phyloP scores from a whole-genome alignment of 2,113 vertebrate genomes.

The Bos javanicus region DNA sequence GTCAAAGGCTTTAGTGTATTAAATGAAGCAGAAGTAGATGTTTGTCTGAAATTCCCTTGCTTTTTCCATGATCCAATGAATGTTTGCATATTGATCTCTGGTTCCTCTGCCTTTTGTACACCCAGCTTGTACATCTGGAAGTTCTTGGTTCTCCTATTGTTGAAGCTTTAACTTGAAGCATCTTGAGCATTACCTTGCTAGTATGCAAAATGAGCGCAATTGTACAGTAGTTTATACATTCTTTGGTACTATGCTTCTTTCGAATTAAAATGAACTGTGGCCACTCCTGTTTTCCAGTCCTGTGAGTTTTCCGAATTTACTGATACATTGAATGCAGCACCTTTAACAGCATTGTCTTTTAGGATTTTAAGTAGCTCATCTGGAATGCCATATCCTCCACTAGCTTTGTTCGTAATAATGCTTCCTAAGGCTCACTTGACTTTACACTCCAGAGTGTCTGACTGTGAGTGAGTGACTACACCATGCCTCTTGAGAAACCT shows the following conservation, averaged over 20 bases:
- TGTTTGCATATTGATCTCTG: neutral
- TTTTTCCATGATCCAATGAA: neutral
- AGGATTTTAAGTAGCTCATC: neutral
- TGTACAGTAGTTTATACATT: neutral
- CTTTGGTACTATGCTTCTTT: neutral
- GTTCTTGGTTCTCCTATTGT: neutral
- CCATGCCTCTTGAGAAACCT: too few species aligned
- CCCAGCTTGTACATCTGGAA: neutral
- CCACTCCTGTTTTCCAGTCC: neutral
- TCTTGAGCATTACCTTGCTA: neutral
- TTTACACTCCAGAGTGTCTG: neutral
- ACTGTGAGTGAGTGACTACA: neutral
- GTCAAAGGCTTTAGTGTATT: neutral
- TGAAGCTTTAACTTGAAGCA: neutral
- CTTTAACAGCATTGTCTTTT: neutral
- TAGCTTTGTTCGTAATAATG: neutral
- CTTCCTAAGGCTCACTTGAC: neutral
- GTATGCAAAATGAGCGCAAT: neutral
- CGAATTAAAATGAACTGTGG: neutral
- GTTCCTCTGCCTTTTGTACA: neutral
- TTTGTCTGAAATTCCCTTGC: neutral
- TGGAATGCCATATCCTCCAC: neutral
- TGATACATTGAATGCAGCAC: neutral
- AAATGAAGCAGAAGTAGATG: neutral
- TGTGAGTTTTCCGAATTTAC: neutral